Evolutionary conservation across 2,113 vertebrate species (phyloP).

Genomic region (Cacatua alba): DNA sequence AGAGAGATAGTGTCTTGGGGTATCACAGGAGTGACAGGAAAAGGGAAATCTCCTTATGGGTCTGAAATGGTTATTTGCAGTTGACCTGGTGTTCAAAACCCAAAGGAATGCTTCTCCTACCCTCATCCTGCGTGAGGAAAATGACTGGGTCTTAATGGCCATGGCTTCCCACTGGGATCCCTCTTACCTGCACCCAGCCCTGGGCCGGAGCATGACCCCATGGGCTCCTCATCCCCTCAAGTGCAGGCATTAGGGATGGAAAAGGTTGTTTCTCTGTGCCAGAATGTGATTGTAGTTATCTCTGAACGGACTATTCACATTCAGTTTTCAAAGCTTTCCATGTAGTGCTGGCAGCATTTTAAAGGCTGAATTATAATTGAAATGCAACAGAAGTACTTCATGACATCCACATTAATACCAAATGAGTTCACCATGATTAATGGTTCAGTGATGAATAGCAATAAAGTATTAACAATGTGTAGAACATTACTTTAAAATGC

Average conservation of each 20-base stretch:
- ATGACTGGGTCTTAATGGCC: neutral
- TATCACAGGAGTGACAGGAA: neutral
- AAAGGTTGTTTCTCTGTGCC: neutral
- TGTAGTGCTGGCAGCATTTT: conserved; percentile 48
- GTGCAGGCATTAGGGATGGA: neutral
- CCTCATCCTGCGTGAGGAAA: neutral
- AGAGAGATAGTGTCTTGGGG: neutral
- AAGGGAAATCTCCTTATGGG: neutral
- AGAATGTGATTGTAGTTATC: neutral
- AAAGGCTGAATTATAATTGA: conserved; percentile 63
- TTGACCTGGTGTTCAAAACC: neutral
- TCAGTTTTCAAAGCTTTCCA: conserved; percentile 26
- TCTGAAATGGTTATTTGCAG: rapidly evolving
- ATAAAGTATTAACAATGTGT: conserved; percentile 63
- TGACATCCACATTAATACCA: conserved; percentile 67
- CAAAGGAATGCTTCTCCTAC: neutral
- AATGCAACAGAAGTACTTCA: conserved; percentile 61
- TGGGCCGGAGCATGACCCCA: neutral
- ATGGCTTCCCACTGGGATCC: neutral
- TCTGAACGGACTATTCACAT: conserved; percentile 22
- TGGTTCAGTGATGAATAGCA: conserved; percentile 64
- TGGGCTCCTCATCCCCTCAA: neutral
- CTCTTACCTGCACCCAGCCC: neutral
- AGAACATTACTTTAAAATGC: conserved; percentile 66
- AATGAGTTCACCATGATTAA: conserved; percentile 68